A percentile compares a stretch with the other conserved stretches of the same genome.
Evolutionary conservation across 2,113 vertebrate genomes (phyloP).

Genomic region (Atherinomorus stipes): DNA sequence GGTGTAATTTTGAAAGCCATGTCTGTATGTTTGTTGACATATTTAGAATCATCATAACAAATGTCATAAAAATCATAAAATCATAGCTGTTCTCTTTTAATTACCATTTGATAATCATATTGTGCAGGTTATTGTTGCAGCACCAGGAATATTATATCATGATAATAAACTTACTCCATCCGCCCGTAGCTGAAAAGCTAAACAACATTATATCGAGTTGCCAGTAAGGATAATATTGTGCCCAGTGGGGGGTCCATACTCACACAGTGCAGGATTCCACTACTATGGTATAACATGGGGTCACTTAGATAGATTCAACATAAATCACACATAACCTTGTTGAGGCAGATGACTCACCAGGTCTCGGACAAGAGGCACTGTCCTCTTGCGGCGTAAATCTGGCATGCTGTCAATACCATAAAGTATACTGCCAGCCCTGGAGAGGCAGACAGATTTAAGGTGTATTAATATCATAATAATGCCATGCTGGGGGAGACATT

Average conservation of each 20-base stretch:
- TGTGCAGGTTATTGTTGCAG: background rate
- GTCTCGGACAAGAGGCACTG: conserved; percentile 95
- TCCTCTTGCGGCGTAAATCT: conserved; percentile 96
- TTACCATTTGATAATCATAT: background rate
- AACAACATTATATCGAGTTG: conserved; percentile 12
- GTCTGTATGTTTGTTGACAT: background rate
- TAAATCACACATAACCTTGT: conserved; percentile 81
- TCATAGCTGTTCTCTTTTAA: background rate
- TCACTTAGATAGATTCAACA: conserved; percentile 68
- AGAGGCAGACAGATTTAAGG: conserved; percentile 78
- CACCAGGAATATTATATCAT: conserved; percentile 2
- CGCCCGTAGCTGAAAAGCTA: conserved; percentile 19
- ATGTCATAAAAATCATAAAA: background rate
- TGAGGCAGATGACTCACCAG: conserved; percentile 90
- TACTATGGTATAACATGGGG: conserved; percentile 53
- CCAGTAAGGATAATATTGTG: conserved; percentile 34
- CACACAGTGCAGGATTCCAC: conserved; percentile 53
- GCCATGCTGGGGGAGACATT: conserved; percentile 74
- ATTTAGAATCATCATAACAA: conserved; percentile 8
- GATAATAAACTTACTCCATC: conserved; percentile 21
- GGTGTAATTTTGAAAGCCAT: background rate
- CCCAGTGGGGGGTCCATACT: conserved; percentile 39
- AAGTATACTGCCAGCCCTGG: conserved; percentile 90
- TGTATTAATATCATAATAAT: conserved; percentile 87
- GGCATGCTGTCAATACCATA: conserved; percentile 99